Conservation (phyloP, 2,888 invertebrate genomes). For the Drepana falcataria region DNA sequence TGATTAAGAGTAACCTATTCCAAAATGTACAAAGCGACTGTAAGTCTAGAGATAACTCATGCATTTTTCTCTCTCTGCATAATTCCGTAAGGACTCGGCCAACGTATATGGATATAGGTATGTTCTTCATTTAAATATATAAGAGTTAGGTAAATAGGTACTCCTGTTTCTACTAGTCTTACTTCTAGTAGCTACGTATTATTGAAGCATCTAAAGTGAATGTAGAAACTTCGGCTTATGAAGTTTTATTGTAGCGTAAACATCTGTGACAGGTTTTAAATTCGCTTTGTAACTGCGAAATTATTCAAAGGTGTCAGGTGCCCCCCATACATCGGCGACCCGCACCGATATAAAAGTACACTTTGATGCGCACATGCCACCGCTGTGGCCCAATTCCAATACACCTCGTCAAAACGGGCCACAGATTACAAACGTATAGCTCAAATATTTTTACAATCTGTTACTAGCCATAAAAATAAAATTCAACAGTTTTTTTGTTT, state of each 20-base stretch:
- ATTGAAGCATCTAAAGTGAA: too few species aligned
- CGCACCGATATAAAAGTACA: constrained; percentile 42
- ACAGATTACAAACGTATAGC: constrained; percentile 30
- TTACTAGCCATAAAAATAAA: constrained; percentile 28
- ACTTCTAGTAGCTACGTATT: too few species aligned
- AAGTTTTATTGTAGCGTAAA: constrained; percentile 49
- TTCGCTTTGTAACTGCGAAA: constrained; percentile 60
- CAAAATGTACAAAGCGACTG: too few species aligned
- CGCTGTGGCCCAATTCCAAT: constrained; percentile 28
- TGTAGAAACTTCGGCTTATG: constrained; percentile 10
- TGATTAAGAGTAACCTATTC: background rate
- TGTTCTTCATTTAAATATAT: too few species aligned
- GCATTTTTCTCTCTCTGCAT: too few species aligned
- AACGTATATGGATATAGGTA: too few species aligned
- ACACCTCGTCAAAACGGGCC: constrained; percentile 23
- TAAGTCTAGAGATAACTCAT: too few species aligned
- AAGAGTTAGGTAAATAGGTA: too few species aligned
- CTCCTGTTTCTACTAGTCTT: too few species aligned
- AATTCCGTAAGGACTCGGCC: too few species aligned
- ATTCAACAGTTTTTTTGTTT: constrained; percentile 35
- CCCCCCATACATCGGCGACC: constrained; percentile 39
- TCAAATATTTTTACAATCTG: constrained; percentile 32
- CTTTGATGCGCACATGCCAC: constrained; percentile 35
- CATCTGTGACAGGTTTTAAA: constrained; percentile 56
- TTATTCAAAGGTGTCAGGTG: constrained; percentile 71